These are phyloP conservation scores for Epinephelus moara DNA, from an alignment of 2,113 vertebrate species.

Conservation along the genomic window DNA sequence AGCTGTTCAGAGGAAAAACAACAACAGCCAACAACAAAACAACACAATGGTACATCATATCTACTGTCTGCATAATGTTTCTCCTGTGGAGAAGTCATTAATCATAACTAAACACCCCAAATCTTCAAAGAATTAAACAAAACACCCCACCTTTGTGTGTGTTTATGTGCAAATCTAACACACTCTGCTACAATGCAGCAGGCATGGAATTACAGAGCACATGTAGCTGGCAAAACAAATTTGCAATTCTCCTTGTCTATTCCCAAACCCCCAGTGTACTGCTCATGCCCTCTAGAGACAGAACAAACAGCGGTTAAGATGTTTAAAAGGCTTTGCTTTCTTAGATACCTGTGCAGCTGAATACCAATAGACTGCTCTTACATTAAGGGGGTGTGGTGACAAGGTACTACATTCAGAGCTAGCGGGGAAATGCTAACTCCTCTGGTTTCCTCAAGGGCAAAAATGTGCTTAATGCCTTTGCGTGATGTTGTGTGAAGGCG, in stretches of 20 bases:
- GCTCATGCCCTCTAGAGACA: slow-evolving; percentile 84
- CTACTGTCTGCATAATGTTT: slow-evolving; percentile 42
- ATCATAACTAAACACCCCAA: slow-evolving; percentile 74
- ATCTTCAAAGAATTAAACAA: slow-evolving; percentile 76
- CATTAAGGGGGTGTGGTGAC: slow-evolving; percentile 72
- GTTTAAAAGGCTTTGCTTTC: slow-evolving; percentile 83
- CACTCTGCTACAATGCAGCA: slow-evolving; percentile 56
- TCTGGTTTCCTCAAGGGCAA: slow-evolving; percentile 80
- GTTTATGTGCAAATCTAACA: slow-evolving; percentile 72
- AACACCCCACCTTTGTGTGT: slow-evolving; percentile 70
- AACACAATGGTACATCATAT: slow-evolving; percentile 49
- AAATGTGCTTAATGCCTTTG: slow-evolving; percentile 69
- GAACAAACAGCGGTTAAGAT: slow-evolving; percentile 84
- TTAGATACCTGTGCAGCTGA: slow-evolving; percentile 84
- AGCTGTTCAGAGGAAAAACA: slow-evolving; percentile 52
- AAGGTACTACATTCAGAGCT: slow-evolving; percentile 69
- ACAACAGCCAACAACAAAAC: slow-evolving; percentile 58
- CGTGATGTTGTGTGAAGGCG: slow-evolving; percentile 55
- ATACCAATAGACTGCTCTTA: slow-evolving; percentile 83
- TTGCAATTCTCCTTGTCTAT: slow-evolving; percentile 84
- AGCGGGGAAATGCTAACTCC: slow-evolving; percentile 73
- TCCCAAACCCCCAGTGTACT: slow-evolving; percentile 79
- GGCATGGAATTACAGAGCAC: slow-evolving; percentile 71
- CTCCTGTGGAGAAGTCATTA: slow-evolving; percentile 70
- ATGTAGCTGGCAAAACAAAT: slow-evolving; percentile 81